Evolutionary conservation across 2,888 invertebrate species (phyloP), one percentile per base, ranked within the genome.

Genomic region (Xanthorhoe designata): DNA sequence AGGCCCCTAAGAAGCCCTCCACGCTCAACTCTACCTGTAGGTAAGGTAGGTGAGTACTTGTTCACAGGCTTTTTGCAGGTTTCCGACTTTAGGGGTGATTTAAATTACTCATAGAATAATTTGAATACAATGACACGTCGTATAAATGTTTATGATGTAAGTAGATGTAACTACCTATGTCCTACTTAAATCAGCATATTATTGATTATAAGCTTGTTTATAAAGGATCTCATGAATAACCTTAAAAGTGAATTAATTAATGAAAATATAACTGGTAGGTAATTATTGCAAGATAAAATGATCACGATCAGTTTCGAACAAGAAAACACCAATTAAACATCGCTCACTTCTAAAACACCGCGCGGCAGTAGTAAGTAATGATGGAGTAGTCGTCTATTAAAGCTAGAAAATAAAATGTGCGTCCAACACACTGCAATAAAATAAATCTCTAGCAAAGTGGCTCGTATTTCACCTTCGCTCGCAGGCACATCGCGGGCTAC

Each of bases 391-490:
- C 68, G 63, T 73, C 77, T 73, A 76, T 72, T 69, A 75, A 68
- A 74, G 56, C 61, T 74, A 68, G 71, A 82, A 81, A 83, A 87
- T 83, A 82, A 86, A 86, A 80, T 76, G 77, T 79, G 82, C 81
- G 82, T 82, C 82, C 81, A 81, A 81, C 83, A 82, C 78, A 83
- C 78, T 77, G 86, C 84, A 82, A 90, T 92, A 91, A 91, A 91
- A 91, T 91, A 91, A 91, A 90, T 90, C 86, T 82, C 78, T 78
- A 64, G 69, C 78, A 85, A 88, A 91, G 89, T 88, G 87, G 89
- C 78, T 87, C 91, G 86, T 93, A 92, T 91, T 89, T 91, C 87
- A 91, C 88, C 85, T 90, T 88, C 89, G 83, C 76, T 82, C 82
- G 84, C 89, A 87, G 84, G 82, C 86, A 81, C 80, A 83, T 79